These are phyloP conservation scores for Sipha maydis DNA, from an alignment of 2,888 invertebrate genomes.

Conservation along the genomic window DNA sequence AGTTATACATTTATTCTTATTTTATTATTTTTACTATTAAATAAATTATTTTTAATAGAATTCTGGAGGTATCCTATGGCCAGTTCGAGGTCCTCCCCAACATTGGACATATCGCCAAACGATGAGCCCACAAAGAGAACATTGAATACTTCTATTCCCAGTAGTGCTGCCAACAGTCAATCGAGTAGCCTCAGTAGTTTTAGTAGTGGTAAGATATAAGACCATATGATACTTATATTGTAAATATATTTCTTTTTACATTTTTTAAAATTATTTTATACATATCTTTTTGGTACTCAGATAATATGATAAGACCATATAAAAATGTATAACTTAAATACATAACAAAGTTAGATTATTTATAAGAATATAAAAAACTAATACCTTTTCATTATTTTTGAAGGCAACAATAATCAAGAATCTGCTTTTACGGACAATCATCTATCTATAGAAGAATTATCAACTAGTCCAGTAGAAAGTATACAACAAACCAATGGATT, in stretches of 20 bases:
- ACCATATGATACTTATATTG: not conserved
- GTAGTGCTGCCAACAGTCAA: conserved; percentile 68
- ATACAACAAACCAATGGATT: conserved; percentile 69
- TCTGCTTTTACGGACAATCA: conserved; percentile 66
- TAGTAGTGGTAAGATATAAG: conserved; percentile 70
- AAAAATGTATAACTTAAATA: not conserved
- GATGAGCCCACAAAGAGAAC: conserved; percentile 60
- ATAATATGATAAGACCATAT: not conserved
- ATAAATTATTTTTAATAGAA: conserved; percentile 64
- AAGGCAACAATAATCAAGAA: conserved; percentile 67
- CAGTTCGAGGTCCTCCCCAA: conserved; percentile 73
- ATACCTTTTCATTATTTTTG: conserved; percentile 61
- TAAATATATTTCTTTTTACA: too few relatives aligned
- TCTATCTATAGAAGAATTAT: conserved; percentile 60
- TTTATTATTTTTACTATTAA: not conserved
- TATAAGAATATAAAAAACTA: not conserved
- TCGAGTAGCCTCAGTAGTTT: conserved; percentile 82
- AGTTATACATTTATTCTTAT: conserved; percentile 40
- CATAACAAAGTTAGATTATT: not conserved
- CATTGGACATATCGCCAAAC: conserved; percentile 66
- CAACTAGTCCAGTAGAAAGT: conserved; percentile 69
- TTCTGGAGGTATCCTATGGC: conserved; percentile 77
- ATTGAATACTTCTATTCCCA: conserved; percentile 65
- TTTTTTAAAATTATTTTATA: too few relatives aligned
- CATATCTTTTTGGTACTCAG: too few relatives aligned